phyloP scores from a whole-genome alignment of 2,797 vertebrate species.

The Coracias cyanogaster region DNA sequence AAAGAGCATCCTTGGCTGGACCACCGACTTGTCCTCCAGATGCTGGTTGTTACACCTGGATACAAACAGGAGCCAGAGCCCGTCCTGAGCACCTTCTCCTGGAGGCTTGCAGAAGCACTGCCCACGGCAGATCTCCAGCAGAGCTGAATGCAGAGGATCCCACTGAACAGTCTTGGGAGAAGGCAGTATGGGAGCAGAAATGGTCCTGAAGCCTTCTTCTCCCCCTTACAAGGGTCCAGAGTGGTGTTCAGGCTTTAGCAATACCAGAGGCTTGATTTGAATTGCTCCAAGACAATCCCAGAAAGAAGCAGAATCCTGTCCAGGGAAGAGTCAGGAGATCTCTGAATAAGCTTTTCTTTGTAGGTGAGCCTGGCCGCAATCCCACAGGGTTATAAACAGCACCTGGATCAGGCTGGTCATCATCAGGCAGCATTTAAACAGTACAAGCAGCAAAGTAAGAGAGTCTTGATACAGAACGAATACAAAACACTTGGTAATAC shows the following conservation, averaged over 20 bases:
- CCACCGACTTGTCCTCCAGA: rapidly evolving
- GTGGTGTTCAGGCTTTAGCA: not conserved
- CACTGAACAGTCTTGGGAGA: not conserved
- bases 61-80: not conserved
- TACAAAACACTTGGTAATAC: not conserved
- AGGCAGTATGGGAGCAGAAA: not conserved
- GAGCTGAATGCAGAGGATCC: not conserved
- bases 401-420: not conserved
- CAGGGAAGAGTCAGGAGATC: not conserved
- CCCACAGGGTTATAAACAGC: not conserved
- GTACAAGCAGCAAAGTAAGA: not conserved
- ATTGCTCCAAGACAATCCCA: not conserved
- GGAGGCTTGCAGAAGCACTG: not conserved
- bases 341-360: not conserved
- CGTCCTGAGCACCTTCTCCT: not conserved
- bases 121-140: not conserved
- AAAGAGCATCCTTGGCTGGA: not conserved
- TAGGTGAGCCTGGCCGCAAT: not conserved
- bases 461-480: not conserved
- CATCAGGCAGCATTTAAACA: not conserved
- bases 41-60: not conserved
- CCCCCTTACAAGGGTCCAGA: not conserved
- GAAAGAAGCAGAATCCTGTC: not conserved
- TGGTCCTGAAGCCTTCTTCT: not conserved
- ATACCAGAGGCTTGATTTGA: not conserved